Conservation (phyloP, 2,113 vertebrate species). For the Hylia prasina region DNA sequence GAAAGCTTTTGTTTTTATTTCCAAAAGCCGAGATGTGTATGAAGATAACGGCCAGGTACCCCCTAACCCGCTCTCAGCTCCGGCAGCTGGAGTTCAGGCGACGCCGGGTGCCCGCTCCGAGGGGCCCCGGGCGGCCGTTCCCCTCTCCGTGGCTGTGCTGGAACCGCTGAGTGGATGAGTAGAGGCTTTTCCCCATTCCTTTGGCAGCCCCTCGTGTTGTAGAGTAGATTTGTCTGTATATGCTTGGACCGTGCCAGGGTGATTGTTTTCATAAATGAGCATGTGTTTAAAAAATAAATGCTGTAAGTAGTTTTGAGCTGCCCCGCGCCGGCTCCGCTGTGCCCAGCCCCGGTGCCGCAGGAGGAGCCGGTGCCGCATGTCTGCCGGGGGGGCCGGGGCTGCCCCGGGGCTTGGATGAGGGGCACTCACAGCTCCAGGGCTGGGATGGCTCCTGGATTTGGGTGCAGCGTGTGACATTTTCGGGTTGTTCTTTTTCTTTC, state of each 20-base stretch:
- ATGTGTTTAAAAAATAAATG: conserved; percentile 47
- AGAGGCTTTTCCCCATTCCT: conserved; percentile 49
- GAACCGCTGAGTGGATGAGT: conserved; percentile 65
- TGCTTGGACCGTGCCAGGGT: conserved; percentile 71
- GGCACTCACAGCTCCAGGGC: neutral
- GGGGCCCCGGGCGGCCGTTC: neutral
- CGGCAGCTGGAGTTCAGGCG: neutral
- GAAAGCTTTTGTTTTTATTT: neutral
- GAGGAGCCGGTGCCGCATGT: neutral
- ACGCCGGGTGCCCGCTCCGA: neutral
- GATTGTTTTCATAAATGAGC: conserved; percentile 59
- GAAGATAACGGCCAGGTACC: neutral
- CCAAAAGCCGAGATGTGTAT: conserved; percentile 6
- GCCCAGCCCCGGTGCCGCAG: neutral
- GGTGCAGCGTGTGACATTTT: conserved; percentile 14
- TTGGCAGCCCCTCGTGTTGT: conserved; percentile 56
- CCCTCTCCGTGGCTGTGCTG: conserved; percentile 27
- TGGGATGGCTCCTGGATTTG: neutral
- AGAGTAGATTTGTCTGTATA: conserved; percentile 70
- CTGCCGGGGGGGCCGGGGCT: neutral
- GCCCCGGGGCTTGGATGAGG: neutral
- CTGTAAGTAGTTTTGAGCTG: conserved; percentile 56
- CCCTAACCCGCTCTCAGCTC: conserved; percentile 10
- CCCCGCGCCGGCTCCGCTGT: neutral
- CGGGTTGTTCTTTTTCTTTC: neutral